Evolutionary conservation across 2,797 vertebrate species (phyloP).

Genomic region (Amniataba percoides): DNA sequence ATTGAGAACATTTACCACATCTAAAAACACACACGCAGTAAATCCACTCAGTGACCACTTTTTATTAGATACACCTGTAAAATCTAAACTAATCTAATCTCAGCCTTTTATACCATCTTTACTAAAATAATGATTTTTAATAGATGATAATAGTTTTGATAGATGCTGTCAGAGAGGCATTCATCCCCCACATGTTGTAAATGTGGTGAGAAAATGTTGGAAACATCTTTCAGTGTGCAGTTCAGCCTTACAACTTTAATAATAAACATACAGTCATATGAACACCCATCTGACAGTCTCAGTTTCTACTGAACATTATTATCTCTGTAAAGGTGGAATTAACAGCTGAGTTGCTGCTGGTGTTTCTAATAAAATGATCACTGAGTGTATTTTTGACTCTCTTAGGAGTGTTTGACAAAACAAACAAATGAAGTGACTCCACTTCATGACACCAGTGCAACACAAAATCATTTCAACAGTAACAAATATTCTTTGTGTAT

Average conservation of each 20-base stretch:
- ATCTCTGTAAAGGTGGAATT: not conserved
- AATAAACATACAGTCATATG: too few species aligned
- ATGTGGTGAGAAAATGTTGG: not conserved
- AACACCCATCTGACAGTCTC: not conserved
- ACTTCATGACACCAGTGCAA: not conserved
- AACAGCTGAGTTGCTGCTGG: not conserved
- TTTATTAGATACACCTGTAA: not conserved
- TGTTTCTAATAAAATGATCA: not conserved
- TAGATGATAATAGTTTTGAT: not conserved
- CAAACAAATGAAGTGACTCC: rapidly evolving
- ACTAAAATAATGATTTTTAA: too few species aligned
- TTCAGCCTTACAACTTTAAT: not conserved
- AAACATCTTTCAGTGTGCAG: not conserved
- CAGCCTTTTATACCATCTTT: not conserved
- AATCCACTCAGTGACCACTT: not conserved
- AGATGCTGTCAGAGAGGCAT: not conserved
- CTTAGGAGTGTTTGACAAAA: constrained; percentile 4
- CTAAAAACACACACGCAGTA: not conserved
- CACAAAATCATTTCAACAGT: not conserved
- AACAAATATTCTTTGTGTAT: not conserved
- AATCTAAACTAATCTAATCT: not conserved
- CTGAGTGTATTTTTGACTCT: not conserved
- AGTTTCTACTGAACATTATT: not conserved
- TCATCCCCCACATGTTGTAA: too few species aligned
- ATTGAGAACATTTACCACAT: constrained; percentile 16